phyloP scores from a whole-genome alignment of 2,888 invertebrate genomes.

The Melieria omissa region DNA sequence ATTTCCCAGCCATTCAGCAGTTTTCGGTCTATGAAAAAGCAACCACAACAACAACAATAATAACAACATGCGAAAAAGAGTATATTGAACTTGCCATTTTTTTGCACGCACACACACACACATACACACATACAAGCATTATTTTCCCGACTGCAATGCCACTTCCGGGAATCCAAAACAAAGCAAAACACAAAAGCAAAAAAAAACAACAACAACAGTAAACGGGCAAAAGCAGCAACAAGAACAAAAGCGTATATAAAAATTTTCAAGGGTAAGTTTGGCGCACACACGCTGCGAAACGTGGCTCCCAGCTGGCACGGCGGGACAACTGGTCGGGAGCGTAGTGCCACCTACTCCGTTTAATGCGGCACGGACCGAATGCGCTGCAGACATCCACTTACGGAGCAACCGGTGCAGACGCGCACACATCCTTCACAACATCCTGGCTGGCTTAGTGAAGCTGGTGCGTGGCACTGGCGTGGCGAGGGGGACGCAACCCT shows the following conservation, averaged over 20 bases:
- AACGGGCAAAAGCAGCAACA: not conserved
- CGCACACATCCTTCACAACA: too few species aligned
- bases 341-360: too few species aligned
- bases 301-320: too few species aligned
- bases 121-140: too few species aligned
- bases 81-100: conserved; percentile 23
- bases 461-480: not conserved
- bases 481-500: not conserved
- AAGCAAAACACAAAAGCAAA: conserved; percentile 5
- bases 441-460: not conserved
- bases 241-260: conserved; percentile 1
- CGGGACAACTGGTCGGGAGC: too few species aligned
- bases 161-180: not conserved
- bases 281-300: too few species aligned
- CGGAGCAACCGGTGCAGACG: too few species aligned
- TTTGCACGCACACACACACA: conserved; percentile 6
- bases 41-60: too few species aligned
- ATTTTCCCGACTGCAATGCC: not conserved
- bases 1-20: too few species aligned
- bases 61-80: not conserved
- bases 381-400: too few species aligned
- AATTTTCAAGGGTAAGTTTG: conserved; percentile 25
- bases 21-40: too few species aligned
- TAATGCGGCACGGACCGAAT: too few species aligned
- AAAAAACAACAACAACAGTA: not conserved